Percentiles rank a stretch among this genome's conserved stretches.
Conservation (phyloP, 2,797 vertebrate genomes). For the Clarias platycephalus region DNA sequence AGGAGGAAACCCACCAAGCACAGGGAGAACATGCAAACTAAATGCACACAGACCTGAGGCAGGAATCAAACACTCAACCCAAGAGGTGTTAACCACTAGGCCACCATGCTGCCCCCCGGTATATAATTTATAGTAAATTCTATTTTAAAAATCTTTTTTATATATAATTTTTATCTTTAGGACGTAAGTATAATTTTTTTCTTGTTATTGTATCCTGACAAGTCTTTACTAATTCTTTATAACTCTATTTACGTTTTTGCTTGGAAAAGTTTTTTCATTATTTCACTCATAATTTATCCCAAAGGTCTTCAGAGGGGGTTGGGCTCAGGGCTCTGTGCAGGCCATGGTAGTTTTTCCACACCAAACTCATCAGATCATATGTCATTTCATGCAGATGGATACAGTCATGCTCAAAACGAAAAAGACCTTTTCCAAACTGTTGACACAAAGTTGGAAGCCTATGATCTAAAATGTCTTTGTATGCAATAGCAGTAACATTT, state of each 20-base stretch:
- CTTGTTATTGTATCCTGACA: background rate
- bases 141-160: too few relatives aligned
- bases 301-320: background rate
- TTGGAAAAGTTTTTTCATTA: background rate
- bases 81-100: too few relatives aligned
- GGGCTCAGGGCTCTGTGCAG: background rate
- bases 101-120: too few relatives aligned
- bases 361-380: background rate
- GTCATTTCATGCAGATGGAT: background rate
- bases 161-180: background rate
- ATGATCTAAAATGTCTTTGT: background rate
- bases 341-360: background rate
- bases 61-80: too few relatives aligned
- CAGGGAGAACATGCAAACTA: too few relatives aligned
- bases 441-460: background rate
- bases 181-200: background rate
- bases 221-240: background rate
- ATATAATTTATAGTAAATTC: background rate
- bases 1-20: too few relatives aligned
- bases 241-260: background rate
- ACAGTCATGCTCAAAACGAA: background rate
- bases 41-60: too few relatives aligned
- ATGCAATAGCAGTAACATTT: background rate
- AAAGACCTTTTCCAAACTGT: background rate
- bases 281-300: background rate